Conservation (phyloP, 1,140 invertebrate genomes). For the Drosophila prosaltans region DNA sequence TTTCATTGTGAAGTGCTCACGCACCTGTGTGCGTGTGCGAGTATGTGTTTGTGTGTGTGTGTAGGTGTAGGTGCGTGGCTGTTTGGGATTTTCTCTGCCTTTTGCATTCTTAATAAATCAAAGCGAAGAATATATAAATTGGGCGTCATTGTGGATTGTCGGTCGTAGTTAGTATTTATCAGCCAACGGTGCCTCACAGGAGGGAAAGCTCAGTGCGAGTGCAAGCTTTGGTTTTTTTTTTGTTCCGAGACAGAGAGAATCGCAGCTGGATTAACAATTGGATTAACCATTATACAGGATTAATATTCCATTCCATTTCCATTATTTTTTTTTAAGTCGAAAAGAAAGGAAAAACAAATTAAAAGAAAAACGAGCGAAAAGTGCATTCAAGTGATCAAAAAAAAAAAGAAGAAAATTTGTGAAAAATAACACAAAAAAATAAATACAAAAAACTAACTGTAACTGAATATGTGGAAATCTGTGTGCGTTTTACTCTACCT, state of each 20-base stretch:
- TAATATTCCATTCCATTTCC: not conserved
- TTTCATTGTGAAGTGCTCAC: slow-evolving; percentile 33
- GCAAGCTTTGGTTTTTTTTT: slow-evolving; percentile 75
- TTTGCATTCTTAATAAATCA: slow-evolving; percentile 84
- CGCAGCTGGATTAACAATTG: slow-evolving; percentile 63
- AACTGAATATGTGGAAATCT: slow-evolving; percentile 59
- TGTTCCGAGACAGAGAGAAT: not conserved
- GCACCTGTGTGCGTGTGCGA: slow-evolving; percentile 47
- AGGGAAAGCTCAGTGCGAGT: slow-evolving; percentile 70
- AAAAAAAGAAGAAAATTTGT: slow-evolving; percentile 22
- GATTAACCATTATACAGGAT: slow-evolving; percentile 44
- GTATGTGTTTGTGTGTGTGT: slow-evolving; percentile 24
- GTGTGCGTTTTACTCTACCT: slow-evolving; percentile 55
- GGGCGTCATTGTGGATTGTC: slow-evolving; percentile 63
- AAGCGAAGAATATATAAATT: slow-evolving; percentile 83
- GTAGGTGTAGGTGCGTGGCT: slow-evolving; percentile 41
- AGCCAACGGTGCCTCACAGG: slow-evolving; percentile 83
- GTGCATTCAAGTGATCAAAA: slow-evolving; percentile 34
- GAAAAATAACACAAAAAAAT: slow-evolving; percentile 31
- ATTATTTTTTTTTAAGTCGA: not conserved
- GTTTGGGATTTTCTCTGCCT: slow-evolving; percentile 63
- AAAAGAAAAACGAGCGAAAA: not conserved
- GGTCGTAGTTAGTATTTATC: slow-evolving; percentile 82
- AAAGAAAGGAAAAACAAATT: not conserved
- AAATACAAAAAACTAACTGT: slow-evolving; percentile 14